Percentiles rank a stretch among this genome's conserved stretches.
Conservation (phyloP, 2,888 invertebrate genomes). For the Drosophila anceps region DNA sequence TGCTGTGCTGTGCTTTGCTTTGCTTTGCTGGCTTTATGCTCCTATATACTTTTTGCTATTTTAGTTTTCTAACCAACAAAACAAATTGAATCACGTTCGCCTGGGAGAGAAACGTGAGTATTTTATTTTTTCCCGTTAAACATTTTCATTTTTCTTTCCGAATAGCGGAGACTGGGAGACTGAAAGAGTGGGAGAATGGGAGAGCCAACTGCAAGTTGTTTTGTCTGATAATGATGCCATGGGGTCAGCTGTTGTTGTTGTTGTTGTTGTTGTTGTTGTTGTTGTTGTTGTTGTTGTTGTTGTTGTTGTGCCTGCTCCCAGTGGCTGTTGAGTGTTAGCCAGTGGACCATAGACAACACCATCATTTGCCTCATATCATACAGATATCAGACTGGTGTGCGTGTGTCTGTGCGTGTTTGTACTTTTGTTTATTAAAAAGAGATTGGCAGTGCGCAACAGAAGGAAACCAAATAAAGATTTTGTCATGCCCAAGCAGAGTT, state of each 20-base stretch:
- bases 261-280: too few species aligned
- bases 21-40: slow-evolving; percentile 58
- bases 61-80: slow-evolving; percentile 81
- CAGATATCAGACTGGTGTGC: slow-evolving; percentile 2
- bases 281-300: slow-evolving; percentile 23
- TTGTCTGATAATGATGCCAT: slow-evolving; percentile 74
- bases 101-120: slow-evolving; percentile 78
- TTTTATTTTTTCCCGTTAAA: slow-evolving; percentile 81
- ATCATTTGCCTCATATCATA: slow-evolving; percentile 60
- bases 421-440: slow-evolving; percentile 77
- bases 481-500: slow-evolving; percentile 60
- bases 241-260: slow-evolving; percentile 53
- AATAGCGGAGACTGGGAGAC: slow-evolving; percentile 15
- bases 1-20: slow-evolving; percentile 26
- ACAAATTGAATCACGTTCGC: slow-evolving; percentile 83
- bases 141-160: slow-evolving; percentile 74
- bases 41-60: slow-evolving; percentile 67
- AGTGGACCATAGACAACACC: slow-evolving; percentile 60
- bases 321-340: slow-evolving; percentile 65
- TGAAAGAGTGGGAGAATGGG: too few species aligned
- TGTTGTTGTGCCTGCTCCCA: slow-evolving; percentile 28
- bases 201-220: slow-evolving; percentile 61
- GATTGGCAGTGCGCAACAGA: slow-evolving; percentile 61
- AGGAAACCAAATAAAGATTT: slow-evolving; percentile 48
- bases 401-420: slow-evolving; percentile 32